Conservation (phyloP, 2,113 vertebrate genomes). For the Trematocara nigrifrons region DNA sequence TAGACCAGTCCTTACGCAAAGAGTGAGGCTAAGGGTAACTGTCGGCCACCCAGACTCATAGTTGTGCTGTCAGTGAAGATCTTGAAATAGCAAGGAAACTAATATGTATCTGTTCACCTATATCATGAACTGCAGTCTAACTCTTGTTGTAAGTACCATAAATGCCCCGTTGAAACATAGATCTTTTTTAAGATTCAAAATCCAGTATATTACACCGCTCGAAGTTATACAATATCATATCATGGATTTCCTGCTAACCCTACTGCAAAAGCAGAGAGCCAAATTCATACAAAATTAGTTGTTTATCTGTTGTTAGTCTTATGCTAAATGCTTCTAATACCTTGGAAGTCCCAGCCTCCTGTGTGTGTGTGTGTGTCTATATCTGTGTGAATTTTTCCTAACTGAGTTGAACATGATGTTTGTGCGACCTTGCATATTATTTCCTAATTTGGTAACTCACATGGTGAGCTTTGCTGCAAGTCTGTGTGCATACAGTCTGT, state of each 20-base stretch:
- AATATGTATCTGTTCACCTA: not conserved
- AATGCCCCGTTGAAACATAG: not conserved
- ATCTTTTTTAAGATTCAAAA: not conserved
- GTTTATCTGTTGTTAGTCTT: not conserved
- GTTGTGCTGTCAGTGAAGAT: no score
- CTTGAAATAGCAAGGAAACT: not conserved
- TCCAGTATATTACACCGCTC: not conserved
- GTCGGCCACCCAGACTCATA: not conserved
- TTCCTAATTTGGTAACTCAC: constrained; percentile 59
- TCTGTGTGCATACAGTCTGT: not conserved
- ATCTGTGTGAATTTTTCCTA: not conserved
- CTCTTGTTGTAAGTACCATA: not conserved
- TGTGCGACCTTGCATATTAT: constrained; percentile 46
- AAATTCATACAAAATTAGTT: not conserved
- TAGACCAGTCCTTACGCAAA: not conserved
- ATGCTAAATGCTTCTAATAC: not conserved
- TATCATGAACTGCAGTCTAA: not conserved
- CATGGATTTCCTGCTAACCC: not conserved
- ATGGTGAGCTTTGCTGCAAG: not conserved
- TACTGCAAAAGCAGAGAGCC: not conserved
- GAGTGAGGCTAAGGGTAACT: not conserved
- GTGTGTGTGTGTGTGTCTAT: not conserved
- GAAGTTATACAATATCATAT: not conserved
- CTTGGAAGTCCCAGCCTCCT: not conserved
- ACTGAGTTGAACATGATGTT: constrained; percentile 35